Conservation (phyloP, 2,888 invertebrate genomes). For the Lacanobia oleracea region DNA sequence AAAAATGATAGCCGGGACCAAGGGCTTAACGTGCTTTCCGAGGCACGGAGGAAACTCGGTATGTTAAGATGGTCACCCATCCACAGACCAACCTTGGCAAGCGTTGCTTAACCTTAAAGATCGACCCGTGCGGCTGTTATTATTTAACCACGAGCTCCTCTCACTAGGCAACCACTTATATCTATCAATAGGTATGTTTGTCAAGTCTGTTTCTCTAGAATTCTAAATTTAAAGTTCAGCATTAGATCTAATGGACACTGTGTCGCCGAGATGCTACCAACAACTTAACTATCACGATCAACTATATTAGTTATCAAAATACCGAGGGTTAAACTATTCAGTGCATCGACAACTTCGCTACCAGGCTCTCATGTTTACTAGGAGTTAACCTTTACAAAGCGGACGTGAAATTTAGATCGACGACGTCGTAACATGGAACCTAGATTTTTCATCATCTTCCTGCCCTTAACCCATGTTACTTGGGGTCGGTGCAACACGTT, state of each 20-base stretch:
- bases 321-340: conserved; percentile 46
- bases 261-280: background rate
- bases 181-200: too few relatives aligned
- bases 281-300: conserved; percentile 12
- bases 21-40: too few relatives aligned
- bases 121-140: too few relatives aligned
- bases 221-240: background rate
- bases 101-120: too few relatives aligned
- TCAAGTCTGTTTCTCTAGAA: background rate
- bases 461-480: too few relatives aligned
- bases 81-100: too few relatives aligned
- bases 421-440: conserved; percentile 37
- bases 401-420: conserved; percentile 30
- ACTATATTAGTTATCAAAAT: conserved; percentile 41
- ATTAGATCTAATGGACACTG: background rate
- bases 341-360: conserved; percentile 43
- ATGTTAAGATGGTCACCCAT: too few relatives aligned
- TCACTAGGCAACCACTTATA: too few relatives aligned
- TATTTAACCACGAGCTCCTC: too few relatives aligned
- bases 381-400: conserved; percentile 43
- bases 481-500: too few relatives aligned
- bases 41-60: too few relatives aligned
- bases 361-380: conserved; percentile 45
- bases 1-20: too few relatives aligned
- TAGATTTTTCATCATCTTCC: background rate